Base-by-base conservation (phyloP, 1,140 invertebrate species). In the Pectinophora gossypiella region DNA sequence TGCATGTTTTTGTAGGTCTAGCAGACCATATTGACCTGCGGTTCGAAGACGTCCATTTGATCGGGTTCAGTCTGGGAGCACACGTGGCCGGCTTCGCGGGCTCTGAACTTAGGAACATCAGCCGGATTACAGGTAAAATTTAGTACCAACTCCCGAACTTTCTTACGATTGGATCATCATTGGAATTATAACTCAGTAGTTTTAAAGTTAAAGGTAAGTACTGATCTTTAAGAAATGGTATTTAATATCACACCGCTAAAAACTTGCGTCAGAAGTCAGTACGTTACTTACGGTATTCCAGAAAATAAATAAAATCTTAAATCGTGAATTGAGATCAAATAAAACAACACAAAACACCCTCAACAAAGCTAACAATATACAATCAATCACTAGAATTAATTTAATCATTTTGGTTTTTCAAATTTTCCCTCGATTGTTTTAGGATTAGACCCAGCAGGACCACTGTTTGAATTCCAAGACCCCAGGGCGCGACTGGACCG, bases 21-120 rank as follows among this genome's bases (percentile, higher is more conserved):
- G 85, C 89, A 43, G 80, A 90, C 51, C 88, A 91, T 56, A 89
- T 89, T 47, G 87, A 93, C 55, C 84, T 94, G 12, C 87, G 90
- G 19, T 85, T 91, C 47, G 89, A 92, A 48, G 92, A 92, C 53
- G 92, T 96, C 20, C 97, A 99, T 71, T 73, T 99, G 19, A 97
- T 99, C 61, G 97, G 97, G 0, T 98, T 98, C 76, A 95, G 93
- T 68, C 78, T 95, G 47, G 97, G 97, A 0, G 96, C 97, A 0
- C 97, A 99, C 72, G 95, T 97, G 0, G 96, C 97, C 0, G 97
- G 97, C 0, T 98, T 98, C 70, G 95, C 96, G 0, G 97, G 97
- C 0, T 93, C 95, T 1, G 93, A 96, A 70, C 77, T 98, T 2
- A 91, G 91, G 40, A 96, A 96, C 63, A 88, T 96, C 16, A 93